phyloP scores from a whole-genome alignment of 2,888 invertebrate genomes.

The Caenorhabditis afra region DNA sequence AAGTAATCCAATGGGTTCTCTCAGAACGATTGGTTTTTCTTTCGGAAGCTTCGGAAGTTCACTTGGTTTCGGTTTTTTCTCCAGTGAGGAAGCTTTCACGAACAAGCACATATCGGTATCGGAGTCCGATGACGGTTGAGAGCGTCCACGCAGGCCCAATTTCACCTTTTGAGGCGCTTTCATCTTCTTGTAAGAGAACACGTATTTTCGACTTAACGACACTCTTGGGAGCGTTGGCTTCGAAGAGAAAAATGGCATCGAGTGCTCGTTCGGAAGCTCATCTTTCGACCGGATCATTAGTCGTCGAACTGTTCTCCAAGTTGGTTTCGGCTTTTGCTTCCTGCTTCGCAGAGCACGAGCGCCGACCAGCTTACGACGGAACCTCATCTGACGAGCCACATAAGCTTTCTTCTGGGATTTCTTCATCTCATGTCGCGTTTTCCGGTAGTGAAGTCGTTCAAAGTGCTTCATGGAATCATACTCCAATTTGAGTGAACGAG shows the following conservation, averaged over 20 bases:
- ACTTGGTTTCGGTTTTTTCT: background rate
- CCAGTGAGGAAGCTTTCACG: background rate
- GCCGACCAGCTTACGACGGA: constrained; percentile 4
- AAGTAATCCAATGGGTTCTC: background rate
- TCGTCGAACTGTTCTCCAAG: constrained; percentile 18
- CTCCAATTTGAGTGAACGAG: background rate
- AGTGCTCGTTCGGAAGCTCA: too few species aligned
- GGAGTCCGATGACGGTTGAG: constrained; percentile 2
- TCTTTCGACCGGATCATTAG: background rate
- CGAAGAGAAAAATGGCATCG: background rate
- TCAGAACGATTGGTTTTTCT: background rate
- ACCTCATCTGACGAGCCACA: constrained; percentile 23
- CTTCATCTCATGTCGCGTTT: background rate
- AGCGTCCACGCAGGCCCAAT: background rate
- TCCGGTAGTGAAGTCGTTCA: constrained; percentile 8
- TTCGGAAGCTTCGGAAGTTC: background rate
- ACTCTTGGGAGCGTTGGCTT: background rate
- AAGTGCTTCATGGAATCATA: constrained; percentile 29
- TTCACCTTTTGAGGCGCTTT: background rate
- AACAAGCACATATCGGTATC: constrained; percentile 9
- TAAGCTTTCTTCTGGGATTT: constrained; percentile 7
- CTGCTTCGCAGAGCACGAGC: background rate
- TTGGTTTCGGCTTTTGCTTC: background rate
- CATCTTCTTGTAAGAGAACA: constrained; percentile 1
- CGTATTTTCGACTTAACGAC: background rate